Percentiles rank a stretch among this genome's conserved stretches.
Conservation (phyloP, 2,797 vertebrate genomes). For the Manis javanica region DNA sequence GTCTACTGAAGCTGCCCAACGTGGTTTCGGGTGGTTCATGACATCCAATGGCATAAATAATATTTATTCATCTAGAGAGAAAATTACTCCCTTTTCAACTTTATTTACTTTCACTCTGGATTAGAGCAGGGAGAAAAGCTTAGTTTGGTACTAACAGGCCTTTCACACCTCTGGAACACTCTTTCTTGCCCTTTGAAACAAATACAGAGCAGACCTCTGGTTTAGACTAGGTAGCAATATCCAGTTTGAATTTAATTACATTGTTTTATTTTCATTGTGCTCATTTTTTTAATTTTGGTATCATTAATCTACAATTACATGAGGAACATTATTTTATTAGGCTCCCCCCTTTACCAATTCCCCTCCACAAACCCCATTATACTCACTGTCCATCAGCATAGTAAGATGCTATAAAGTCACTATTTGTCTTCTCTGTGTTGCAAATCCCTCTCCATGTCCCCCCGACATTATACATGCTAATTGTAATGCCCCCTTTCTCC, state of each 20-base stretch:
- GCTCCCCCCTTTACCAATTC: too few relatives aligned
- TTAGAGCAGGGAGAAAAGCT: background rate
- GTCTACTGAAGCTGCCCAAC: too few relatives aligned
- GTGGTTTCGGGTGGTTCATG: background rate
- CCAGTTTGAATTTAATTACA: slow-evolving; percentile 56
- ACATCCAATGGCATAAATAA: background rate
- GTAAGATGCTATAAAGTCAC: too few relatives aligned
- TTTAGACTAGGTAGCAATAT: background rate
- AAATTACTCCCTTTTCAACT: background rate
- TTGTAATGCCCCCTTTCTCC: too few relatives aligned
- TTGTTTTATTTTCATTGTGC: slow-evolving; percentile 38
- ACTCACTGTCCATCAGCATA: too few relatives aligned
- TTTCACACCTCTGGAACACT: accelerated
- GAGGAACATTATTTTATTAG: too few relatives aligned
- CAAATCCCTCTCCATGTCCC: too few relatives aligned
- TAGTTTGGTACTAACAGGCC: too few relatives aligned
- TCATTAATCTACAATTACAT: too few relatives aligned
- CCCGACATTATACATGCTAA: too few relatives aligned
- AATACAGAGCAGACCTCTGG: background rate
- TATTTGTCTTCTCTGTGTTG: too few relatives aligned
- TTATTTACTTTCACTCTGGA: background rate
- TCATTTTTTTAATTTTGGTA: background rate
- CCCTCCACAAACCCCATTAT: too few relatives aligned
- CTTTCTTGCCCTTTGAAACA: background rate
- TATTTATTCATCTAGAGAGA: background rate